These are phyloP conservation scores for Sebastes nivosus DNA, from an alignment of 2,797 vertebrate genomes.

Conservation along the genomic window DNA sequence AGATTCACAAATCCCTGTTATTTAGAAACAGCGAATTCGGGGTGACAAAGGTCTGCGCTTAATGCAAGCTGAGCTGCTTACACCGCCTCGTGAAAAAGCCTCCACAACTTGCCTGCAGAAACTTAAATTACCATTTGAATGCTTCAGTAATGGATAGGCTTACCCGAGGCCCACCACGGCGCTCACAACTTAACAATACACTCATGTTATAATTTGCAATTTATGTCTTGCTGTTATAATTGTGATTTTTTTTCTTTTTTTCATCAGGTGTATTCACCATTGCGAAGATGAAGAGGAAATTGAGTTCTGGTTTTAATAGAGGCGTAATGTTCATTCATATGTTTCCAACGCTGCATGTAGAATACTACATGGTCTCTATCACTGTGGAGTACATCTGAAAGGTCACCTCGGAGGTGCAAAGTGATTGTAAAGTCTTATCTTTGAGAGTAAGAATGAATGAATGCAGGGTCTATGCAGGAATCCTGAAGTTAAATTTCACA, in stretches of 20 bases:
- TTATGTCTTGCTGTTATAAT: slow-evolving; percentile 6
- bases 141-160: slow-evolving; percentile 20
- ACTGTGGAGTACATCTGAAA: background rate
- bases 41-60: slow-evolving; percentile 2
- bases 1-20: background rate
- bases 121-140: slow-evolving; percentile 32
- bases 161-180: background rate
- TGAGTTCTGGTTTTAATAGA: slow-evolving; percentile 18
- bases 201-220: slow-evolving; percentile 1
- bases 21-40: slow-evolving; percentile 3
- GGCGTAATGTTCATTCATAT: background rate
- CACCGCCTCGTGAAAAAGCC: background rate
- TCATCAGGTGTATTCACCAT: slow-evolving; percentile 9
- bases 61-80: slow-evolving; percentile 17
- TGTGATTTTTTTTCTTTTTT: slow-evolving; percentile 19
- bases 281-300: slow-evolving; percentile 21
- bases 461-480: background rate
- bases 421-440: background rate
- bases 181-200: slow-evolving; percentile 5
- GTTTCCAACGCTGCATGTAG: background rate
- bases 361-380: background rate
- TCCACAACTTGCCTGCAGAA: slow-evolving; percentile 9
- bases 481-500: background rate
- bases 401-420: background rate
- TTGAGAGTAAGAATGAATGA: background rate